phyloP scores from a whole-genome alignment of 2,113 vertebrate species.

The Cichladusa arquata region DNA sequence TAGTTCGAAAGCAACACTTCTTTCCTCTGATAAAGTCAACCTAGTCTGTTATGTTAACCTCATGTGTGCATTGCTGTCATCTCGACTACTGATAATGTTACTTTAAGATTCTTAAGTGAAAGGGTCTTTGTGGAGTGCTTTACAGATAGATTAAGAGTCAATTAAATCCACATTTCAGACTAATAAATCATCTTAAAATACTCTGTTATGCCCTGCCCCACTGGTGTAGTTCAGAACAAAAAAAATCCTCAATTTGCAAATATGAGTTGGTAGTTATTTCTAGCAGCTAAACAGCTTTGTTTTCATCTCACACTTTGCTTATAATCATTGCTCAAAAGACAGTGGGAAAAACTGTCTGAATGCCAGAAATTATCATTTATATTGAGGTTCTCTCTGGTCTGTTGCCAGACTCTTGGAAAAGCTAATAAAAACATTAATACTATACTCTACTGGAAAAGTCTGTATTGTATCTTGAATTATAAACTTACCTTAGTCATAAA shows the following conservation, averaged over 20 bases:
- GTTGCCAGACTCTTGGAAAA: background rate
- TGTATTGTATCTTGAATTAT: background rate
- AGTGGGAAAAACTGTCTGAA: background rate
- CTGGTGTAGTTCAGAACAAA: background rate
- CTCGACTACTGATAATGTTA: background rate
- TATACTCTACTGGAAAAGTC: background rate
- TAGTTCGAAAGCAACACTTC: background rate
- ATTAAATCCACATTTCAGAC: slow-evolving; percentile 6
- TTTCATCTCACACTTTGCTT: background rate
- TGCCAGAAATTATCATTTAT: background rate
- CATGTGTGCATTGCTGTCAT: background rate
- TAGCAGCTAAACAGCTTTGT: background rate
- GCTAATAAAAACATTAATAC: background rate
- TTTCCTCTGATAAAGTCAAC: background rate
- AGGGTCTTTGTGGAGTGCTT: background rate
- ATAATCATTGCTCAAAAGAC: background rate
- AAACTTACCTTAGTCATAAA: slow-evolving; percentile 1
- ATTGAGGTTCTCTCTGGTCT: background rate
- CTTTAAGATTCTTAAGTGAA: background rate
- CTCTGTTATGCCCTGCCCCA: background rate
- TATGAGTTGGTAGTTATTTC: background rate
- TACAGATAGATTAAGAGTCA: background rate
- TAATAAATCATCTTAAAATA: background rate
- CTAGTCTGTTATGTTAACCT: background rate
- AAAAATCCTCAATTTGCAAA: background rate